Percentiles rank a stretch among this genome's conserved stretches.
Evolutionary conservation across 1,140 invertebrate species (phyloP).

Genomic region (Triops longicaudatus): DNA sequence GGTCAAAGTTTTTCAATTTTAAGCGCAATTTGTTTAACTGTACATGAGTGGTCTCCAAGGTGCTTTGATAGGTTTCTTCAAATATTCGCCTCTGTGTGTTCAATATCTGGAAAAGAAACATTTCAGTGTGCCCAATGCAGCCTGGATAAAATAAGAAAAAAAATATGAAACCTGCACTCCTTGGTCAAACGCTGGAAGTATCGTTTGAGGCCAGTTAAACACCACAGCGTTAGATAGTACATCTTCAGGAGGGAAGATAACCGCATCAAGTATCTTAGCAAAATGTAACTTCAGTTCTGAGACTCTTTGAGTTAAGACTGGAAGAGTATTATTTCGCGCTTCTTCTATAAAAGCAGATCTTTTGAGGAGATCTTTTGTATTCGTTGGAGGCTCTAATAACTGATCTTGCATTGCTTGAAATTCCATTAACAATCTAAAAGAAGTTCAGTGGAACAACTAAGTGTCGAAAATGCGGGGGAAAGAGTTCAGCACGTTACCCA

Average conservation of each 20-base stretch:
- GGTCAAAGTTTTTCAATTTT: conserved; percentile 32
- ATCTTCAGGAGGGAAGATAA: conserved; percentile 16
- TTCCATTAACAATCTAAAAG: conserved; percentile 10
- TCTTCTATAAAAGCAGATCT: conserved; percentile 22
- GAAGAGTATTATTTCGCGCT: conserved; percentile 20
- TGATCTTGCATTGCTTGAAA: conserved; percentile 17
- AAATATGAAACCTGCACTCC: conserved; percentile 16
- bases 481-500: not conserved
- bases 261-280: conserved; percentile 3
- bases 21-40: conserved; percentile 21
- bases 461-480: not conserved
- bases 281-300: conserved; percentile 18
- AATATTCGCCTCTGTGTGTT: conserved; percentile 21
- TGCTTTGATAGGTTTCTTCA: conserved; percentile 22
- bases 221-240: conserved; percentile 3
- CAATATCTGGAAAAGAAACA: not conserved
- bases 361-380: conserved; percentile 20
- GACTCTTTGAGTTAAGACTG: not conserved
- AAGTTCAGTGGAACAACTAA: not conserved
- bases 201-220: conserved; percentile 22
- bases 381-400: conserved; percentile 20
- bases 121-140: not conserved
- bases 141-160: not conserved
- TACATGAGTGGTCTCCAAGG: conserved; percentile 23
- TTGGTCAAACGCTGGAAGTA: conserved; percentile 22